phyloP scores from a whole-genome alignment of 2,797 vertebrate genomes.

The Microctenopoma stevenorrisi region DNA sequence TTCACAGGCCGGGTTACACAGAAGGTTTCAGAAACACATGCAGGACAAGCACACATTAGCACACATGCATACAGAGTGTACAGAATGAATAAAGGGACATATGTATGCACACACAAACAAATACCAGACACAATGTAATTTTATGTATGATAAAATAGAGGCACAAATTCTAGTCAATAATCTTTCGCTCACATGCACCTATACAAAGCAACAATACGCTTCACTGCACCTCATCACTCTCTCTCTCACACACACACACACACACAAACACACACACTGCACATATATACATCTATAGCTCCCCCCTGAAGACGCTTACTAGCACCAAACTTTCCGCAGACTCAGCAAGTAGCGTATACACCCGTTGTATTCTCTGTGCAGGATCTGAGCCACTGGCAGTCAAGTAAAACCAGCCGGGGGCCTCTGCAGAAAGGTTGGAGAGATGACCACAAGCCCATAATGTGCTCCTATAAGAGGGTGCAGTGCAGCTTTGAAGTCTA shows the following conservation, averaged over 20 bases:
- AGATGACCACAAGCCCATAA: constrained; percentile 78
- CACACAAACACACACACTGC: constrained; percentile 7
- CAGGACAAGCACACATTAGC: constrained; percentile 23
- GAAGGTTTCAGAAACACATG: not conserved
- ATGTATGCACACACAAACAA: not conserved
- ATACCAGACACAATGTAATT: constrained; percentile 5
- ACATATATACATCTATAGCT: constrained; percentile 10
- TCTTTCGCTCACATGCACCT: constrained; percentile 20
- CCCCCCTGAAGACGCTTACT: constrained; percentile 20
- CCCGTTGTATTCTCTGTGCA: constrained; percentile 63
- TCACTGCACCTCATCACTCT: constrained; percentile 12
- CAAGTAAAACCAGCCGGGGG: constrained; percentile 83
- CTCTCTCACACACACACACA: constrained; percentile 5
- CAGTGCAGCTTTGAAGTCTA: constrained; percentile 87
- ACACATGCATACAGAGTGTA: constrained; percentile 5
- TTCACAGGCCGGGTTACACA: constrained; percentile 24
- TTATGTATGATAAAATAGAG: constrained; percentile 33
- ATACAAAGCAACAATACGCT: constrained; percentile 52
- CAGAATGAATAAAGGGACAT: not conserved
- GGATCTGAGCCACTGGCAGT: constrained; percentile 85
- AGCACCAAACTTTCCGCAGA: constrained; percentile 50
- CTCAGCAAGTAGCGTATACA: constrained; percentile 64
- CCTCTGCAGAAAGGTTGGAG: constrained; percentile 85
- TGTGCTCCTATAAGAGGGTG: constrained; percentile 90
- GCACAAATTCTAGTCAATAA: constrained; percentile 26